A percentile compares a stretch with the other conserved stretches of the same genome.
phyloP scores from a whole-genome alignment of 2,888 invertebrate species.

The Acanthosepion pharaonis region DNA sequence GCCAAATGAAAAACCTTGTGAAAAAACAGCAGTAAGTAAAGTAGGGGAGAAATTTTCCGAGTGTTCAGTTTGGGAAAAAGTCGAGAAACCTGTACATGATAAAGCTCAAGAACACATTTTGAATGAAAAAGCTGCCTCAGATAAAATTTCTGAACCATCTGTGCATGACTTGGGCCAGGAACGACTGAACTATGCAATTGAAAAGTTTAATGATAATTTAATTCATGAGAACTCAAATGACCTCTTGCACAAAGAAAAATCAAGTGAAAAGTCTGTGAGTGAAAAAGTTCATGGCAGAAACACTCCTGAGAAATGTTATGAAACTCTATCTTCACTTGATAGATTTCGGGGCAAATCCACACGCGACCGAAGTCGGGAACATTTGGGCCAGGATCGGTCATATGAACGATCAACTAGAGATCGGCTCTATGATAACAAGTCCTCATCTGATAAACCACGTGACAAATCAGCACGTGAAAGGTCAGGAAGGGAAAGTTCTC shows the following conservation, averaged over 20 bases:
- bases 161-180: neutral
- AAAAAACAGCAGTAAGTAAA: constrained; percentile 38
- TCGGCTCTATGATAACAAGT: neutral
- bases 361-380: constrained; percentile 37
- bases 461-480: neutral
- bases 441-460: constrained; percentile 10
- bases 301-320: constrained; percentile 38
- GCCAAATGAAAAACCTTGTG: neutral
- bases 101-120: neutral
- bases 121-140: neutral
- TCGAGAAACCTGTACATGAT: neutral
- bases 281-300: neutral
- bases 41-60: neutral
- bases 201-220: neutral
- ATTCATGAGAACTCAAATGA: neutral
- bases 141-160: neutral
- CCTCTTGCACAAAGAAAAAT: neutral
- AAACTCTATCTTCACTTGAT: neutral
- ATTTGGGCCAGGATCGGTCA: neutral
- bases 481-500: neutral
- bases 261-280: neutral
- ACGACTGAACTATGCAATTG: neutral
- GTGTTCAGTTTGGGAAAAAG: neutral
- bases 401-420: constrained; percentile 41
- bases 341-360: neutral